Evolutionary conservation across 2,888 invertebrate genomes (phyloP), one percentile per base, ranked within the genome.

Genomic region (Himalopsyche japonica): DNA sequence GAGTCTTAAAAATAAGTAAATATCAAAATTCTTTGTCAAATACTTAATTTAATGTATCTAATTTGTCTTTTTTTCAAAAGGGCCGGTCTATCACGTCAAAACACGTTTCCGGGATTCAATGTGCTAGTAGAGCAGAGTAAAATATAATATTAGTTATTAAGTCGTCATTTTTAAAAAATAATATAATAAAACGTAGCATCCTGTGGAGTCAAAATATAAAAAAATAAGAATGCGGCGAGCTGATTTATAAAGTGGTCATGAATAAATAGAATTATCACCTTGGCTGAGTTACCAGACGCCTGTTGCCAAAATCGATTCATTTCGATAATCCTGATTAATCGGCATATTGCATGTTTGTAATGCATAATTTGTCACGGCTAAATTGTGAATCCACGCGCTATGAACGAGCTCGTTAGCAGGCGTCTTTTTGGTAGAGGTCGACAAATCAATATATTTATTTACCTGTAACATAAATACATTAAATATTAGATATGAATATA

Each of bases 271-370:
- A 82, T 82, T 82, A 82, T 78, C 77, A 57, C 77, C 77, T 77
- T 77, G 77, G 34, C 12, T 70, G 15, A 24, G 24, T 24, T 32
- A 77, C 18, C 77, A 77, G 77, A 37, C 43, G 30, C 79, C 30
- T 20, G 57, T 32, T 27, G 86, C 84, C 81, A 84, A 86, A 86
- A 86, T 83, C 84, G 86, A 83, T 83, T 80, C 83, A 57, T 83
- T 79, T 43, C 32, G 77, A 82, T 86, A 86, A 86, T 85, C 85
- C 83, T 86, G 85, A 86, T 85, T 82, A 85, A 86, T 85, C 79
- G 83, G 64, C 83, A 20, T 77, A 85, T 86, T 82, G 86, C 86
- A 85, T 86, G 86, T 81, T n/a, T 77, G 70, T 81, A 18, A 18
- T 85, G 76, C 64, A 85, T 85, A 86, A 86, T 86, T 82, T 82